Percentiles rank a stretch among this genome's conserved stretches.
phyloP scores from a whole-genome alignment of 2,888 invertebrate genomes.

The Eupithecia insigniata region DNA sequence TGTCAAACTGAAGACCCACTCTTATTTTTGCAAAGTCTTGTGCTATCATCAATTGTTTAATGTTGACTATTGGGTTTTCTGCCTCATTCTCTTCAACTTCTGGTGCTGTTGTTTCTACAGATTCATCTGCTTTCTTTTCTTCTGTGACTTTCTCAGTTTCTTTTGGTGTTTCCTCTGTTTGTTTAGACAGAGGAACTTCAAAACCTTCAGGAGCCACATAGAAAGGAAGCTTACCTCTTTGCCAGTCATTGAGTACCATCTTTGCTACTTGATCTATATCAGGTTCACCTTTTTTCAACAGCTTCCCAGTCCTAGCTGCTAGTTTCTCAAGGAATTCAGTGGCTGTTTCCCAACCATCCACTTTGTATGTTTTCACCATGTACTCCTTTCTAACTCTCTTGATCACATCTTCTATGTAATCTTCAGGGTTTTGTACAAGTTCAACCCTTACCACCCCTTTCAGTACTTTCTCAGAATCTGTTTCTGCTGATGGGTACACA shows the following conservation, averaged over 20 bases:
- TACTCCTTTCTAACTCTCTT: conserved; percentile 95
- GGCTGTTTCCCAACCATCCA: conserved; percentile 90
- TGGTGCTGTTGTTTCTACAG: conserved; percentile 48
- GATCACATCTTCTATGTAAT: conserved; percentile 94
- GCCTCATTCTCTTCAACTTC: conserved; percentile 53
- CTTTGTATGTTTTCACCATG: conserved; percentile 94
- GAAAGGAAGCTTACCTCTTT: conserved; percentile 98
- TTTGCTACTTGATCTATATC: conserved; percentile 94
- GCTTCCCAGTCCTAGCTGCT: conserved; percentile 93
- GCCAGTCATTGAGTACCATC: conserved; percentile 99
- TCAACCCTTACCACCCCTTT: conserved; percentile 99
- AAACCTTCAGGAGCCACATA: conserved; percentile 95
- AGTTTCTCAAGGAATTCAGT: conserved; percentile 96
- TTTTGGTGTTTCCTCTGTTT: conserved; percentile 52
- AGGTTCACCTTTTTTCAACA: conserved; percentile 98
- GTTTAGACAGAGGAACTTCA: conserved; percentile 86
- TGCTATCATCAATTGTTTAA: conserved; percentile 83
- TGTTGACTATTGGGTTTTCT: conserved; percentile 65
- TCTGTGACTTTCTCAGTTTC: conserved; percentile 45
- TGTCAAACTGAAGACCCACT: conserved; percentile 88
- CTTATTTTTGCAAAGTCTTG: conserved; percentile 93
- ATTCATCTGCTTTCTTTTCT: conserved; percentile 56
- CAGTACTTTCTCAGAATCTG: conserved; percentile 96
- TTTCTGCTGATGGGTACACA: conserved; percentile 98
- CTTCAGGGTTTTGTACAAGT: conserved; percentile 96